Percentiles rank a stretch among this genome's conserved stretches.
These are phyloP conservation scores for Acrobasis suavella DNA, from an alignment of 2,888 invertebrate species.

Conservation along the genomic window DNA sequence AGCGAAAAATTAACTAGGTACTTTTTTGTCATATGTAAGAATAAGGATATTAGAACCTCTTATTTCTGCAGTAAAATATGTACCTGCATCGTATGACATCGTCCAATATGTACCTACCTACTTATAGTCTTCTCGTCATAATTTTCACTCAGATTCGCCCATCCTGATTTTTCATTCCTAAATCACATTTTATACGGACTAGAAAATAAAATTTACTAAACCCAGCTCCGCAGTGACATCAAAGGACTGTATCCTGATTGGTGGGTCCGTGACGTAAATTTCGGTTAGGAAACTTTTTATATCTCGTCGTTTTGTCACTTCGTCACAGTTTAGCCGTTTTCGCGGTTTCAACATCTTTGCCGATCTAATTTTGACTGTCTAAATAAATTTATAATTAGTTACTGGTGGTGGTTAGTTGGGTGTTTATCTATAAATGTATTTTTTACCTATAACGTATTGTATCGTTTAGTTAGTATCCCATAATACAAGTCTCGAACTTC, in stretches of 20 bases:
- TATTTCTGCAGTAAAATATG: too few species aligned
- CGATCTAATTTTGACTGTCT: neutral
- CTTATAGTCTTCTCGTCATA: too few species aligned
- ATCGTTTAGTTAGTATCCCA: too few species aligned
- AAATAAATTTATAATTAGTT: neutral
- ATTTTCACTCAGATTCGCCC: neutral
- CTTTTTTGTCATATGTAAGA: too few species aligned
- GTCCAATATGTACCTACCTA: too few species aligned
- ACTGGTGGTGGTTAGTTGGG: too few species aligned
- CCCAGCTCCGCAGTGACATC: conserved; percentile 28
- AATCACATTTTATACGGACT: conserved; percentile 19
- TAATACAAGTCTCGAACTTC: too few species aligned
- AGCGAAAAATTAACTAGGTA: too few species aligned
- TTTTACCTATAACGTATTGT: too few species aligned
- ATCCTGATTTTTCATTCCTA: conserved; percentile 3
- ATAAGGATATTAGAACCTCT: too few species aligned
- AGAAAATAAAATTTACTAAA: conserved; percentile 32
- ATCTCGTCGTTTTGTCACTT: conserved; percentile 5
- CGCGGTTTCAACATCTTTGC: neutral
- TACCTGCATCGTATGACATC: too few species aligned
- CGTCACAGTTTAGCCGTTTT: neutral
- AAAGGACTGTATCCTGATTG: conserved; percentile 29
- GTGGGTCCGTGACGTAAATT: conserved; percentile 26
- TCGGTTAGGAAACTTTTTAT: conserved; percentile 26
- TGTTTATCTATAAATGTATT: too few species aligned